phyloP scores from a whole-genome alignment of 2,797 vertebrate genomes.

The Poecilia velifera region DNA sequence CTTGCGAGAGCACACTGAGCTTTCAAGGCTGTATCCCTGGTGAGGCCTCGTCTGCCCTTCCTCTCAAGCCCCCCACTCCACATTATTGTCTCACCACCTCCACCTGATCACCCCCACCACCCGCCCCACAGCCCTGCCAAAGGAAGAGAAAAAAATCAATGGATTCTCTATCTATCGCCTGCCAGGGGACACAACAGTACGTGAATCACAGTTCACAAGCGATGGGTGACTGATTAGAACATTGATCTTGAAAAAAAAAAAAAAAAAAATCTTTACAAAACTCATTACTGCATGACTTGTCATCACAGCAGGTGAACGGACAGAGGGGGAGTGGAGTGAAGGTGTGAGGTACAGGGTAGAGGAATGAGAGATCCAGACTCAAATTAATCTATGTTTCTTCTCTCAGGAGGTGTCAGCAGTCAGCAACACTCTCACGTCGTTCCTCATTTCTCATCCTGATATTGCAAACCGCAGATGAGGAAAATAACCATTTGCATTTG shows the following conservation, averaged over 20 bases:
- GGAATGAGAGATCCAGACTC: slow-evolving; percentile 42
- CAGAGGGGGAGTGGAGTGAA: neutral
- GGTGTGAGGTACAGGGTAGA: neutral
- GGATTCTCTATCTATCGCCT: slow-evolving; percentile 72
- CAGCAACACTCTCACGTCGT: slow-evolving; percentile 15
- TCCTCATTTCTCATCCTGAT: slow-evolving; percentile 16
- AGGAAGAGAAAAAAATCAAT: slow-evolving; percentile 74
- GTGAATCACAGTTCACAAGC: slow-evolving; percentile 78
- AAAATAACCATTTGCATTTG: slow-evolving; percentile 33
- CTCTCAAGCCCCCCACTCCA: slow-evolving; percentile 18
- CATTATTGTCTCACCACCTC: slow-evolving; percentile 4
- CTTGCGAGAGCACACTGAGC: slow-evolving; percentile 2
- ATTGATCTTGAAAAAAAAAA: slow-evolving; percentile 74
- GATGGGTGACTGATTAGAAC: slow-evolving; percentile 76
- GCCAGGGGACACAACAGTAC: slow-evolving; percentile 61
- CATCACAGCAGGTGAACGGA: slow-evolving; percentile 52
- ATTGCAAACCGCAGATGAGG: neutral
- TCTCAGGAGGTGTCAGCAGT: slow-evolving; percentile 45
- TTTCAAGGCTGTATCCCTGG: slow-evolving; percentile 56
- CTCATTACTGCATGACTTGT: slow-evolving; percentile 81
- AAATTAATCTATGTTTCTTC: slow-evolving; percentile 65
- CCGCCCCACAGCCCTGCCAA: slow-evolving; percentile 33
- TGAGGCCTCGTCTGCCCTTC: slow-evolving; percentile 61
- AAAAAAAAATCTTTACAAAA: slow-evolving; percentile 78
- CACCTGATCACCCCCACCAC: slow-evolving; percentile 23